phyloP scores from a whole-genome alignment of 1,140 invertebrate species.

The Frieseomelitta varia region DNA sequence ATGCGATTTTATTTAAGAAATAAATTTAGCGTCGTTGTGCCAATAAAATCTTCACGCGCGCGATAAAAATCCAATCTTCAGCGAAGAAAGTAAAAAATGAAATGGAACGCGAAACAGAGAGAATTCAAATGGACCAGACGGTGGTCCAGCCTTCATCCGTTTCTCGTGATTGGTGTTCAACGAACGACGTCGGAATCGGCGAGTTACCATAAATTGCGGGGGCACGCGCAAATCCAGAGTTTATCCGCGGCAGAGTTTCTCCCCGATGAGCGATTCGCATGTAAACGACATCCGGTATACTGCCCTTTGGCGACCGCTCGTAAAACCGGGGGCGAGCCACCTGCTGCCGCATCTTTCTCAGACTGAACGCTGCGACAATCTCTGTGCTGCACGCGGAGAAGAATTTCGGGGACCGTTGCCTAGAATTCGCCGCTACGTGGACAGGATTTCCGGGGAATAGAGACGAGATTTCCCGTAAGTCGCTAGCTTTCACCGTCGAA shows the following conservation, averaged over 20 bases:
- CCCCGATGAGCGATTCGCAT: constrained; percentile 69
- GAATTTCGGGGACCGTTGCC: background rate
- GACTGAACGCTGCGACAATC: background rate
- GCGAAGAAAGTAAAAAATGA: background rate
- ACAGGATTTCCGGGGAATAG: background rate
- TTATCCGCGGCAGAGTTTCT: constrained; percentile 62
- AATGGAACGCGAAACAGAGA: background rate
- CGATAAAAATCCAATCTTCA: background rate
- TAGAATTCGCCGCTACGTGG: background rate
- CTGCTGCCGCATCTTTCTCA: constrained; percentile 17
- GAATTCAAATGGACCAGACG: background rate
- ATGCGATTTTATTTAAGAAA: background rate
- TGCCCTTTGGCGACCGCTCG: constrained; percentile 68
- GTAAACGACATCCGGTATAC: constrained; percentile 70
- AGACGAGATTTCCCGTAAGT: background rate
- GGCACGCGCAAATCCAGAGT: constrained; percentile 60
- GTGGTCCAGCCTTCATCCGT: background rate
- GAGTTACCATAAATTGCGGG: constrained; percentile 22
- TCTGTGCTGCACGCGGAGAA: background rate
- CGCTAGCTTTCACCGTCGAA: background rate
- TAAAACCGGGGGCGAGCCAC: constrained; percentile 52
- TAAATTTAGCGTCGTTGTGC: background rate
- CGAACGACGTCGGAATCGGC: constrained; percentile 26
- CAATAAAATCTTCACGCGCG: too few relatives aligned
- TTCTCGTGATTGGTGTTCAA: constrained; percentile 17